Conservation (phyloP, 2,113 vertebrate genomes). For the Procapra przewalskii region DNA sequence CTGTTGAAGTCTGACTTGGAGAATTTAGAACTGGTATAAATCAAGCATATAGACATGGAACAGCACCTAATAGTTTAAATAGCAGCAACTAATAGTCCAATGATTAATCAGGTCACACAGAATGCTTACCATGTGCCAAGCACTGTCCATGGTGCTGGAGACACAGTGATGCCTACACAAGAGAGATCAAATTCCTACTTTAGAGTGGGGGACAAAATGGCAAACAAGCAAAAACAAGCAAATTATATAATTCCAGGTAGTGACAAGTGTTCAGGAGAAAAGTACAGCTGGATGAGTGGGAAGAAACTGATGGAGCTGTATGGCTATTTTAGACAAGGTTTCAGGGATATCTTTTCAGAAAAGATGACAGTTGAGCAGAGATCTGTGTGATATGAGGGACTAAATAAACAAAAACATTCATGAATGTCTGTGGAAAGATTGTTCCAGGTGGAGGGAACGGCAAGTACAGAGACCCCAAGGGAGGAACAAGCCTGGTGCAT, state of each 20-base stretch:
- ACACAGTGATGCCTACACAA: neutral
- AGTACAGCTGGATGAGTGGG: neutral
- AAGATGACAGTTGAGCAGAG: neutral
- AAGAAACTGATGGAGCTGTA: neutral
- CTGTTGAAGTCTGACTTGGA: neutral
- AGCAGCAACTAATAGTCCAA: neutral
- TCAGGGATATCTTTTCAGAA: neutral
- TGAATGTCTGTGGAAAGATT: neutral
- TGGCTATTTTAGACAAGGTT: neutral
- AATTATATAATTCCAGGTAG: neutral
- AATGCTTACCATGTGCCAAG: neutral
- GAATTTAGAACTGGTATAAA: neutral
- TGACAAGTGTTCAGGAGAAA: neutral
- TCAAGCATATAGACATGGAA: neutral
- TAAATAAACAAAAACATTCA: neutral
- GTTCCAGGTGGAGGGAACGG: neutral
- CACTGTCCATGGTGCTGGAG: neutral
- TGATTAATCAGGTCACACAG: neutral
- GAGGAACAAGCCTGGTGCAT: neutral
- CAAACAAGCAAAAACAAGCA: neutral
- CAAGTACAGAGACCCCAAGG: neutral
- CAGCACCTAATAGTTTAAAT: neutral
- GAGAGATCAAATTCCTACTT: neutral
- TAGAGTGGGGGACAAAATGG: neutral
- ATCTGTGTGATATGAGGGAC: neutral